Evolutionary conservation across 2,797 vertebrate species (phyloP), one percentile per base, ranked within the genome.

Genomic region (Falco columbarius): DNA sequence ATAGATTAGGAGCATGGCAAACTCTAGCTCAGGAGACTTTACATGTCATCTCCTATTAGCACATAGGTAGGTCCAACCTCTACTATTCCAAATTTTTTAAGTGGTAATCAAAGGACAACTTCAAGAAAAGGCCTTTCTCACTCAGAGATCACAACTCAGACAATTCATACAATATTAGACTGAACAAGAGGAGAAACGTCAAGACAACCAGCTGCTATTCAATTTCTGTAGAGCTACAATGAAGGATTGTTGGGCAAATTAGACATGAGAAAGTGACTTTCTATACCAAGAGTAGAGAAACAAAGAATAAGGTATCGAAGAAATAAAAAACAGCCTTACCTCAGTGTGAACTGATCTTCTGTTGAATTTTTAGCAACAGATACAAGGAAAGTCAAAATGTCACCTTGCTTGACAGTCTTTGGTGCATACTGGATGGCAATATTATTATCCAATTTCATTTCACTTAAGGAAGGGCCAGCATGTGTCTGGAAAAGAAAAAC

Each of bases 361-460:
- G 98, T 98, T 34, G 97, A 98, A 73, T 99, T 99, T 80, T 97
- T 98, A 89, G 98, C 98, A 88, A 99, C 95, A 26, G 98, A 98
- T 7, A 99, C 97, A 10, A 98, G 98, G 92, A 99, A 99, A 12
- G 99, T 99, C 93, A 99, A 97, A 22, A 99, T 97, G 26, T 99
- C 99, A 0, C 98, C 99, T 82, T 98, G 99, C 88, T 98, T 98
- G 72, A 98, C 98, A 1, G 98, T 98, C 97, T 98, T 98, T 34
- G 98, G 98, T 24, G 98, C 94, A 0, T 99, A 99, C 68, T 96
- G 98, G 66, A 99, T 98, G 44, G 98, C 97, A 32, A 99, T 96
- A 6, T 99, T 98, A 44, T 97, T 98, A 84, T 99, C 99, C 71
- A 99, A 91, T 27, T 98, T 98, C 75, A 99, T 98, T 46, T 99